These are phyloP conservation scores for Campoletis sonorensis DNA, from an alignment of 1,140 invertebrate genomes.

Conservation along the genomic window DNA sequence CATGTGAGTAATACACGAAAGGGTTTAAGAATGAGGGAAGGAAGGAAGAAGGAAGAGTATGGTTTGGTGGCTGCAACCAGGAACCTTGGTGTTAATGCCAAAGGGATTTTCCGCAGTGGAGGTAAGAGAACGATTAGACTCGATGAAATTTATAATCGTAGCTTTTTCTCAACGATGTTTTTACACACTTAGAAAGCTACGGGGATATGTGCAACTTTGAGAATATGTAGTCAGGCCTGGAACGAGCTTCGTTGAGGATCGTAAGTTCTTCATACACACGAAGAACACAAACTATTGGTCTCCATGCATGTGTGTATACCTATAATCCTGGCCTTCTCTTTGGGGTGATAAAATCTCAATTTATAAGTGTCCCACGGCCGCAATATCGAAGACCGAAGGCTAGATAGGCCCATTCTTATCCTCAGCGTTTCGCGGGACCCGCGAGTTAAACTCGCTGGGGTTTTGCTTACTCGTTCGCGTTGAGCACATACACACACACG, in stretches of 20 bases:
- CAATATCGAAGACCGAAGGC: conserved; percentile 75
- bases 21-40: neutral
- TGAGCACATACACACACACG: neutral
- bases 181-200: neutral
- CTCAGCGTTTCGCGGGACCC: conserved; percentile 48
- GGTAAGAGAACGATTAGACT: conserved; percentile 40
- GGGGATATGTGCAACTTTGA: neutral
- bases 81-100: conserved; percentile 22
- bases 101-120: conserved; percentile 12
- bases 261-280: conserved; percentile 23
- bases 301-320: neutral
- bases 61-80: neutral
- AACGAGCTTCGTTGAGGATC: conserved; percentile 36
- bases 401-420: conserved; percentile 73
- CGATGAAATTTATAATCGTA: conserved; percentile 40
- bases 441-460: neutral
- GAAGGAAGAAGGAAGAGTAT: neutral
- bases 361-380: conserved; percentile 74
- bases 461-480: conserved; percentile 26
- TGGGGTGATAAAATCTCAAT: conserved; percentile 73
- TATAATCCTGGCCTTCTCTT: conserved; percentile 36
- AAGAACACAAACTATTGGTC: neutral
- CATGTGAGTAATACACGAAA: conserved; percentile 6
- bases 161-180: conserved; percentile 15
- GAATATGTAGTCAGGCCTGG: conserved; percentile 14